Evolutionary conservation across 2,888 invertebrate species (phyloP), one percentile per base, ranked within the genome.

Genomic region (Leucophora obtusa): DNA sequence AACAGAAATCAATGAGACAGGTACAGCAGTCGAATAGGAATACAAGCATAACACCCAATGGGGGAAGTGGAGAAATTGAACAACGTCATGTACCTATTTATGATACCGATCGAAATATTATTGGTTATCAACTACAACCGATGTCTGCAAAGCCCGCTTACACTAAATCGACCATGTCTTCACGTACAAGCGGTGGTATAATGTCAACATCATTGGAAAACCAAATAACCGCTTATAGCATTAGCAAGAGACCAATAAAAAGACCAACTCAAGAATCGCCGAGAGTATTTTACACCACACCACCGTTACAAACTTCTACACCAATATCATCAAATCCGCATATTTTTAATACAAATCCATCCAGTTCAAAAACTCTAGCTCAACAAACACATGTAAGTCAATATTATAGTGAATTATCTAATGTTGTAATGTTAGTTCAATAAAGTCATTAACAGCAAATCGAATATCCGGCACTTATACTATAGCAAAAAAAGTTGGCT

Each of bases 231-330:
- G 3, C 53, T 0, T 78, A 66, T 14, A 60, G 21, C 14, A 8
- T 71, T 6, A 60, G n/a, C 28, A 70, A 65, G 51, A 63, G 56
- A 8, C 18, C 77, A 1, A 7, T 80, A 0, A 82, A 83, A 60
- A 79, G 82, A 21, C 74, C 82, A 7, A 71, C 82, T 3, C 84
- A 84, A 51, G 84, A 83, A 14, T 84, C 84, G 18, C 84, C 84
- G 11, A 82, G 84, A 24, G 82, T 84, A 47, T 84, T 84, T 51
- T 84, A 83, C 56, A 82, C 84, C 8, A 82, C 83, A 35, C 82
- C 82, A 4, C 82, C 84, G 1, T 72, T 81, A 35, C 80, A 82
- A 56, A 78, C 84, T 35, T 83, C 84, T 2, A 83, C 83, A 35
- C 82, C 84, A 1, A 82, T 82, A 69, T 60, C 71, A 35, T 21